These are phyloP conservation scores for Meloidogyne chitwoodi DNA, from an alignment of 1,140 invertebrate species.

Conservation along the genomic window DNA sequence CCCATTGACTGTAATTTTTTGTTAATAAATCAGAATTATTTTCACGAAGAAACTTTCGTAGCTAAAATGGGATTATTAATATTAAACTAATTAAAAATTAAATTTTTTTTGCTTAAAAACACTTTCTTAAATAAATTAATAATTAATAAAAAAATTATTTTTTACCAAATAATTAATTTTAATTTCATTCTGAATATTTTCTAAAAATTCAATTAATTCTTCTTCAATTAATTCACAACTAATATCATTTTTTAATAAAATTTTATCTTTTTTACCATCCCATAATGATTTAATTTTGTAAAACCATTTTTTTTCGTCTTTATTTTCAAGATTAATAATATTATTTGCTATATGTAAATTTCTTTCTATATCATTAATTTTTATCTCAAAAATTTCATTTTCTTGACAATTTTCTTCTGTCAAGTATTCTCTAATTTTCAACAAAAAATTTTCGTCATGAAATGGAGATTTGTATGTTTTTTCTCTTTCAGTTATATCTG, in stretches of 20 bases:
- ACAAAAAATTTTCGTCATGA: background rate
- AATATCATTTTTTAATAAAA: background rate
- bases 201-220: background rate
- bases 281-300: background rate
- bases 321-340: background rate
- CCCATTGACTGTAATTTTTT: no score
- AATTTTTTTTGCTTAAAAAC: no score
- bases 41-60: no score
- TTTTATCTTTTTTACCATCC: background rate
- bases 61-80: no score
- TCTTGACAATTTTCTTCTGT: background rate
- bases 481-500: background rate
- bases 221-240: background rate
- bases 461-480: background rate
- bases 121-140: no score
- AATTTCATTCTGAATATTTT: background rate
- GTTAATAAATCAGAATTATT: no score
- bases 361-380: background rate
- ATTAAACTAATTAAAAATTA: no score
- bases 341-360: background rate
- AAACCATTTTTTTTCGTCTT: background rate
- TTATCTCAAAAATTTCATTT: background rate
- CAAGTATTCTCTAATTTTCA: background rate
- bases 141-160: no score
- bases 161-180: background rate